Evolutionary conservation across 2,797 vertebrate species (phyloP), one percentile per base, ranked within the genome.

Genomic region (Bucorvus abyssinicus): DNA sequence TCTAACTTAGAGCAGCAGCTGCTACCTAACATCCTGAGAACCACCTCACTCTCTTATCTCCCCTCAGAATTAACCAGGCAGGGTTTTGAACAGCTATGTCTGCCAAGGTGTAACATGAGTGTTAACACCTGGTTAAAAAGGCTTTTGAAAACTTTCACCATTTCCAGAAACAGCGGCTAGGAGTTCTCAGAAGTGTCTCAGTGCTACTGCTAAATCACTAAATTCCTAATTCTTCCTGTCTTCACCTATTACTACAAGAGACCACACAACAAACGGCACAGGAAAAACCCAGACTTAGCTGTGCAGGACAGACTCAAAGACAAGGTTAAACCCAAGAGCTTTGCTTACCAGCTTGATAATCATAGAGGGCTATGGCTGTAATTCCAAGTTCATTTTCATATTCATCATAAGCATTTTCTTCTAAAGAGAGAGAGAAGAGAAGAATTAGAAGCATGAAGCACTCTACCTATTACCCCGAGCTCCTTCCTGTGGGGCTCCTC

Each of bases 311-410:
- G 42, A 17, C 74, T 81, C 61, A 73, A 74, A 90, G 44, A 12
- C 32, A 68, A 27, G 22, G 53, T 60, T 63, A 59, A 88, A 56
- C 74, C 44, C 12, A 45, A 75, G 14, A 65, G 52, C 19, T 80
- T 26, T 63, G 16, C 99, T 98, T 96, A 99, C 99, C 99, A 73
- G 99, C 99, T 97, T 99, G 99, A 96, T 99, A 99, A 96, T 99
- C 99, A 5, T 99, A 99, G n/a, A 99, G 98, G 12, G 99, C 99
- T 88, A 99, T 98, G 10, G 99, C 99, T 1, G 99, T 99, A 96
- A 99, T 97, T 11, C 99, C 99, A 11, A 98, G 96, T 83, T 99
- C 99, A 27, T 98, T 99, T 30, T 98, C 97, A 3, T 98, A 99
- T 16, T 99, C 98, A 1, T 98, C 97, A 1, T 99, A 99, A 26